phyloP scores from a whole-genome alignment of 1,140 invertebrate species.

The Delia radicum region DNA sequence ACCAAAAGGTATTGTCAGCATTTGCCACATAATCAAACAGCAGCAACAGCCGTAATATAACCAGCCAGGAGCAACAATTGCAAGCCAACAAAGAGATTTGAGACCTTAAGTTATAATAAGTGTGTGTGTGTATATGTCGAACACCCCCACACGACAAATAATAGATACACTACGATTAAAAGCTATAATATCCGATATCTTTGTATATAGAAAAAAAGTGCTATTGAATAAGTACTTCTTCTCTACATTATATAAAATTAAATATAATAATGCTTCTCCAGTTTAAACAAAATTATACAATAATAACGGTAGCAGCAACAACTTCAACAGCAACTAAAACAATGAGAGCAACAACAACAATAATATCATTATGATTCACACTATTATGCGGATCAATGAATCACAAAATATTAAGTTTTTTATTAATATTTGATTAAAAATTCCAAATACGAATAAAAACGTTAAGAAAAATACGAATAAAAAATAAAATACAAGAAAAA shows the following conservation, averaged over 20 bases:
- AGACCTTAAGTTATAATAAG: neutral
- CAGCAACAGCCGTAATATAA: neutral
- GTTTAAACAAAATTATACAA: slow-evolving; percentile 2
- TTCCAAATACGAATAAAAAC: slow-evolving; percentile 5
- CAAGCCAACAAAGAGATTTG: neutral
- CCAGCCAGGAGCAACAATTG: slow-evolving; percentile 8
- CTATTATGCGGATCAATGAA: neutral
- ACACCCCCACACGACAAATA: neutral
- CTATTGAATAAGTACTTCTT: no score
- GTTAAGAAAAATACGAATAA: neutral
- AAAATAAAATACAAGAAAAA: slow-evolving; percentile 29
- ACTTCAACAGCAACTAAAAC: neutral
- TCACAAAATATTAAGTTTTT: neutral
- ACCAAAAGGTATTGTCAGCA: neutral
- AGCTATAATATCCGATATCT: neutral
- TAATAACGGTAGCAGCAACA: slow-evolving; percentile 10
- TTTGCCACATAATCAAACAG: neutral
- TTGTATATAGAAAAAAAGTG: neutral
- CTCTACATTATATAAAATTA: no score
- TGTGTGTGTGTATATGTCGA: no score
- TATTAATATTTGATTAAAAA: slow-evolving; percentile 27
- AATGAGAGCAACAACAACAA: neutral
- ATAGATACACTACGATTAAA: neutral
- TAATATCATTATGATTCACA: neutral
- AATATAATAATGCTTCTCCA: neutral